Conservation (phyloP, 2,797 vertebrate species). For the Clarias fuscus region DNA sequence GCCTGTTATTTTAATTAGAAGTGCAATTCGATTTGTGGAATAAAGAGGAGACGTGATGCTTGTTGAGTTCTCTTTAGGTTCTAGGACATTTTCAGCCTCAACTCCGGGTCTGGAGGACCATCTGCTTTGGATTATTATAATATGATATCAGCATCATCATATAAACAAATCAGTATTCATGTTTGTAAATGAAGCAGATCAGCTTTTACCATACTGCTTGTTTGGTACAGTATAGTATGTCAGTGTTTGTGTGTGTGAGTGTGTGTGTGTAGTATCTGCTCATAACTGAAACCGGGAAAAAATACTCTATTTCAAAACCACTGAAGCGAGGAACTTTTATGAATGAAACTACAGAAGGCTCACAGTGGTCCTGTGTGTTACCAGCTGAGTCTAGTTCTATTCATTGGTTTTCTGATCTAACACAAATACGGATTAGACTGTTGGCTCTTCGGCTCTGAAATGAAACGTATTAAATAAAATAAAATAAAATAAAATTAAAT, state of each 20-base stretch:
- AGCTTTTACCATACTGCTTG: too few species aligned
- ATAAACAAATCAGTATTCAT: too few species aligned
- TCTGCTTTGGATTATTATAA: too few species aligned
- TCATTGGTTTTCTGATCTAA: neutral
- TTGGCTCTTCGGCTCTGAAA: neutral
- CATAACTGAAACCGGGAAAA: neutral
- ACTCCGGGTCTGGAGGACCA: too few species aligned
- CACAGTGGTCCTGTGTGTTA: neutral
- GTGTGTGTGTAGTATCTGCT: too few species aligned
- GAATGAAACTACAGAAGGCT: neutral
- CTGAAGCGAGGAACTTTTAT: neutral
- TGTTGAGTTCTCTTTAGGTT: neutral
- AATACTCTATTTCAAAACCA: neutral
- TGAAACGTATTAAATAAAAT: too few species aligned
- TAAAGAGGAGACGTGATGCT: neutral
- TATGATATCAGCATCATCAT: too few species aligned
- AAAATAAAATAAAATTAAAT: neutral
- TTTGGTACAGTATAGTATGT: too few species aligned
- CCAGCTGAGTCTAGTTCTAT: neutral
- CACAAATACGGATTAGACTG: neutral
- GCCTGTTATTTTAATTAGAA: neutral
- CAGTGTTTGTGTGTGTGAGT: too few species aligned
- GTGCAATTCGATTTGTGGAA: neutral
- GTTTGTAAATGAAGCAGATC: too few species aligned
- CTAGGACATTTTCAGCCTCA: neutral